phyloP scores from a whole-genome alignment of 2,797 vertebrate species.

The Lateolabrax maculatus region DNA sequence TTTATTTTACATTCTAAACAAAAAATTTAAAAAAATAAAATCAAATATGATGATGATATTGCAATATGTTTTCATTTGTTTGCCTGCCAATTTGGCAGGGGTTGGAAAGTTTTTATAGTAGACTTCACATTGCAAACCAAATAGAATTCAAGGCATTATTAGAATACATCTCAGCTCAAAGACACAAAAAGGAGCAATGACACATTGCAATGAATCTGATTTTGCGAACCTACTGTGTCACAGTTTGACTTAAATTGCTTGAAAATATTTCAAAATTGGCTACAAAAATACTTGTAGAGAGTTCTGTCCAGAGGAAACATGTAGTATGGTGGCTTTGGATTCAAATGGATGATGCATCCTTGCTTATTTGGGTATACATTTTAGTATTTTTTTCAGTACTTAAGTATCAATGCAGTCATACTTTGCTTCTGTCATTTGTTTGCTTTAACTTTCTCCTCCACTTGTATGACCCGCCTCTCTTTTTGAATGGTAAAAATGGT shows the following conservation, averaged over 20 bases:
- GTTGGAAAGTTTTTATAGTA: background rate
- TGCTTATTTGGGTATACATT: background rate
- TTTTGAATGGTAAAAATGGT: slow-evolving; percentile 60
- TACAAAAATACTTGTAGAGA: no score
- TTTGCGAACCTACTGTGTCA: background rate
- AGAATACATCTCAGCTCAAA: slow-evolving; percentile 3
- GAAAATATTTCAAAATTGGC: slow-evolving; percentile 17
- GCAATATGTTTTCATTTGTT: background rate
- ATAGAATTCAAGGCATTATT: background rate
- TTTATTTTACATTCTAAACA: slow-evolving; percentile 1
- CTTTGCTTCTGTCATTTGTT: slow-evolving; percentile 35
- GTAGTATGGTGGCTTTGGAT: background rate
- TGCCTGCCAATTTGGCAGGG: background rate
- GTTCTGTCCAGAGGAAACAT: background rate
- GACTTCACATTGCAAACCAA: background rate
- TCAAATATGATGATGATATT: background rate
- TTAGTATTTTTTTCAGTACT: background rate
- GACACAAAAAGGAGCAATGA: background rate
- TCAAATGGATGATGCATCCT: background rate
- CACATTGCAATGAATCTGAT: background rate
- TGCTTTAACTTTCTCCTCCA: slow-evolving; percentile 27
- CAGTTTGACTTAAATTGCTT: background rate
- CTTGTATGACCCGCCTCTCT: slow-evolving; percentile 31
- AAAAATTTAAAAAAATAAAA: background rate
- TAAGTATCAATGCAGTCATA: slow-evolving; percentile 3